Conservation (phyloP, 2,797 vertebrate genomes). For the Huso huso region DNA sequence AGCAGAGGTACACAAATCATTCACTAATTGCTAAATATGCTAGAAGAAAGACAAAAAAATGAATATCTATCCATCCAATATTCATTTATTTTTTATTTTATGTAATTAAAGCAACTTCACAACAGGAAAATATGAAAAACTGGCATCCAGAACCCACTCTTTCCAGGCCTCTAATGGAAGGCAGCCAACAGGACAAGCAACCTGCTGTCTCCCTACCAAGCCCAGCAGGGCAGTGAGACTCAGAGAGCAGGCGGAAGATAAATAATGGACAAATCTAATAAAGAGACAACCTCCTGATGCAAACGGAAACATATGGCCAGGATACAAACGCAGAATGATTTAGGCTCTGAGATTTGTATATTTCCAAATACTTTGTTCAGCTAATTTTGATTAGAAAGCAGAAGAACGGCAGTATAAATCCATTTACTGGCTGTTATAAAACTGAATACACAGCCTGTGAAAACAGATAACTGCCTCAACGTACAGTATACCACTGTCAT, state of each 20-base stretch:
- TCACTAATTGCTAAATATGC: too few relatives aligned
- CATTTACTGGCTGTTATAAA: neutral
- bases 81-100: too few relatives aligned
- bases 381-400: conserved; percentile 17
- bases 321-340: conserved; percentile 14
- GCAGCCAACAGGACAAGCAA: conserved; percentile 10
- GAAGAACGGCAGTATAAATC: neutral
- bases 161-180: conserved; percentile 4
- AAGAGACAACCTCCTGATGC: conserved; percentile 6
- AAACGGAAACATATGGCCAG: conserved; percentile 15
- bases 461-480: conserved; percentile 10
- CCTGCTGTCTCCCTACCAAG: conserved; percentile 7
- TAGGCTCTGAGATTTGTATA: neutral
- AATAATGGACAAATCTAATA: conserved; percentile 17
- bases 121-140: too few relatives aligned
- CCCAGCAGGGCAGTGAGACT: conserved; percentile 14
- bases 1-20: too few relatives aligned
- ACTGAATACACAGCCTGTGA: conserved; percentile 4
- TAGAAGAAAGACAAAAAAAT: too few relatives aligned
- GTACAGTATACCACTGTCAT: neutral
- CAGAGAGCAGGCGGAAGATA: conserved; percentile 24
- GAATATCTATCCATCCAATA: too few relatives aligned
- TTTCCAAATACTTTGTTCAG: conserved; percentile 14
- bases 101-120: too few relatives aligned
- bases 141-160: neutral